Evolutionary conservation across 2,888 invertebrate genomes (phyloP).

Genomic region (Orthosia gracilis): DNA sequence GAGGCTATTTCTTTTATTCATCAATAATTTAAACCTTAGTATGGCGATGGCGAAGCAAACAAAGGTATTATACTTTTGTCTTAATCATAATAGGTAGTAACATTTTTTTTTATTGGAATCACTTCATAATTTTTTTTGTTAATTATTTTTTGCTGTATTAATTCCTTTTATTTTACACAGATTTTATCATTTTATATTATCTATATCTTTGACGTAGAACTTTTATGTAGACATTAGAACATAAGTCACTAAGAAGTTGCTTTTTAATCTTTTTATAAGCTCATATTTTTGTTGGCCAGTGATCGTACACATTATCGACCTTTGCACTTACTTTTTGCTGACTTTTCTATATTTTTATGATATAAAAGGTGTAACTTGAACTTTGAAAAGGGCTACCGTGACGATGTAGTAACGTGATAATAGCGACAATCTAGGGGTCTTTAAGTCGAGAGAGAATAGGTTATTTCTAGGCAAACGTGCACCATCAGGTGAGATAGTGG

Average conservation of each 20-base stretch:
- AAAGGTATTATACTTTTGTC: not conserved
- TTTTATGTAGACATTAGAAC: not conserved
- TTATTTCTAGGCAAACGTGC: too few relatives aligned
- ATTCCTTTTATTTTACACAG: not conserved
- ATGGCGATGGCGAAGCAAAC: not conserved
- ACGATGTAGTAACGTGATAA: too few relatives aligned
- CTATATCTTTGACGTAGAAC: not conserved
- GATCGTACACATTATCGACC: not conserved
- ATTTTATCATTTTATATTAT: not conserved
- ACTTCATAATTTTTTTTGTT: constrained; percentile 7
- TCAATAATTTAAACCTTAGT: not conserved
- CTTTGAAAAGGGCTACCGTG: too few relatives aligned
- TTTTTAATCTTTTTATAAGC: too few relatives aligned
- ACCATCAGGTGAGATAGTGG: too few relatives aligned
- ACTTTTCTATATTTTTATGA: too few relatives aligned
- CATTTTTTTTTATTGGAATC: not conserved
- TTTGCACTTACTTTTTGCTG: not conserved
- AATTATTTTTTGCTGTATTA: not conserved
- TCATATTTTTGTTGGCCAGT: not conserved
- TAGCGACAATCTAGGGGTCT: too few relatives aligned
- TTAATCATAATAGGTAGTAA: constrained; percentile 4
- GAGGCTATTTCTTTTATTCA: not conserved
- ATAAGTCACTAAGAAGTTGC: not conserved
- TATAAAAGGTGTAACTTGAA: too few relatives aligned
- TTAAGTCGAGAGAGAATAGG: too few relatives aligned